A percentile compares a stretch with the other conserved stretches of the same genome.
Evolutionary conservation across 2,113 vertebrate species (phyloP).

Genomic region (Anoura caudifer): DNA sequence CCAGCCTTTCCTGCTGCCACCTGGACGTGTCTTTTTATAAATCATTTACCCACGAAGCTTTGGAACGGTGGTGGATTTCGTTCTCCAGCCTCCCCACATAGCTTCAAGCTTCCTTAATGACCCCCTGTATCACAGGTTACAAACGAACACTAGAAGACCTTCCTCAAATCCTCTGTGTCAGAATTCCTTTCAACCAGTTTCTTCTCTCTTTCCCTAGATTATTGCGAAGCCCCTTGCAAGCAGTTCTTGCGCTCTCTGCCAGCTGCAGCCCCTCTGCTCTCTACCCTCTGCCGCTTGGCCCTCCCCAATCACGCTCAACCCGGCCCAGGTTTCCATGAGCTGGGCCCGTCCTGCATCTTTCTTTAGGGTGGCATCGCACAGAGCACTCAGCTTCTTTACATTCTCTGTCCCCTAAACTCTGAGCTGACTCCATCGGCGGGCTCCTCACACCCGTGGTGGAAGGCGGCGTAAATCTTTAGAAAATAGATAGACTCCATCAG

Average conservation of each 20-base stretch:
- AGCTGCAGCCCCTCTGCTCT: no score
- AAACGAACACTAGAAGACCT: not conserved
- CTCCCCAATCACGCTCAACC: accelerated
- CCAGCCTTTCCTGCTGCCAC: not conserved
- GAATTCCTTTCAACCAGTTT: not conserved
- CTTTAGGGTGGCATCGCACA: not conserved
- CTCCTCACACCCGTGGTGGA: not conserved
- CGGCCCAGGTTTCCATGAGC: accelerated
- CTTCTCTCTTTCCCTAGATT: not conserved
- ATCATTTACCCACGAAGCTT: not conserved
- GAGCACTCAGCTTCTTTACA: not conserved
- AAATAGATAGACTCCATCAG: not conserved
- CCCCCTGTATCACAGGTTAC: not conserved
- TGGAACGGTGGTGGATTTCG: not conserved
- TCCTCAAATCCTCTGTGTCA: not conserved
- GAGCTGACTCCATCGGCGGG: not conserved
- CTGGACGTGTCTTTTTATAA: not conserved
- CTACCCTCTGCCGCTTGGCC: not conserved
- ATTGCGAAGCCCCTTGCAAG: not conserved
- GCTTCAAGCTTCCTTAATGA: not conserved
- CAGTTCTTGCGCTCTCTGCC: not conserved
- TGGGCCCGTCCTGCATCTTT: not conserved
- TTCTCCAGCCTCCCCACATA: accelerated
- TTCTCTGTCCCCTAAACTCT: not conserved
- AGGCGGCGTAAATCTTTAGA: not conserved